Conservation (phyloP, 1,140 invertebrate genomes). For the Uloborus diversus region DNA sequence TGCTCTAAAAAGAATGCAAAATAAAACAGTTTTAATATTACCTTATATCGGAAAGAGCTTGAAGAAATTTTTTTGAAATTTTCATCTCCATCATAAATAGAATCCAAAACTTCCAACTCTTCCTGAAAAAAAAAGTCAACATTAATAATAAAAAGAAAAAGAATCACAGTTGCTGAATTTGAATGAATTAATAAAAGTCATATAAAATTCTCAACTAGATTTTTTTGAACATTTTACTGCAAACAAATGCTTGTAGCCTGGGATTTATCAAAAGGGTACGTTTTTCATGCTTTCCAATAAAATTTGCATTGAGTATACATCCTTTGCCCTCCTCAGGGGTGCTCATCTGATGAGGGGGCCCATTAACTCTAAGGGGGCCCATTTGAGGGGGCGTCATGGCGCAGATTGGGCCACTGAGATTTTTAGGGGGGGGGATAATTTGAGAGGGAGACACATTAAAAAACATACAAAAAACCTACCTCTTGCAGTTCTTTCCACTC, state of each 20-base stretch:
- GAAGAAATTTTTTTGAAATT: conserved; percentile 82
- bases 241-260: background rate
- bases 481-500: conserved; percentile 27
- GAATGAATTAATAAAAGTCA: background rate
- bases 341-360: background rate
- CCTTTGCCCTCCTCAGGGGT: too few relatives aligned
- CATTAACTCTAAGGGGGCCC: background rate
- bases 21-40: conserved; percentile 64
- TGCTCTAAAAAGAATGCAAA: too few relatives aligned
- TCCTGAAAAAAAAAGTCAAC: conserved; percentile 73
- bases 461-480: background rate
- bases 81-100: conserved; percentile 93
- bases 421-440: too few relatives aligned
- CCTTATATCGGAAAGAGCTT: conserved; percentile 90
- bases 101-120: conserved; percentile 87
- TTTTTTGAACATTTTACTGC: background rate
- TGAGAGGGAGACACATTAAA: background rate
- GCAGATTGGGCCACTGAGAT: too few relatives aligned
- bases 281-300: background rate
- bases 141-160: background rate
- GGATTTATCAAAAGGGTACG: background rate
- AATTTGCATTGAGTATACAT: background rate
- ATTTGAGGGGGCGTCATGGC: too few relatives aligned
- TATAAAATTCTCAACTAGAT: background rate
- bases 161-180: background rate